Conservation (phyloP, 2,888 invertebrate genomes). For the Drosophila fulvimacula region DNA sequence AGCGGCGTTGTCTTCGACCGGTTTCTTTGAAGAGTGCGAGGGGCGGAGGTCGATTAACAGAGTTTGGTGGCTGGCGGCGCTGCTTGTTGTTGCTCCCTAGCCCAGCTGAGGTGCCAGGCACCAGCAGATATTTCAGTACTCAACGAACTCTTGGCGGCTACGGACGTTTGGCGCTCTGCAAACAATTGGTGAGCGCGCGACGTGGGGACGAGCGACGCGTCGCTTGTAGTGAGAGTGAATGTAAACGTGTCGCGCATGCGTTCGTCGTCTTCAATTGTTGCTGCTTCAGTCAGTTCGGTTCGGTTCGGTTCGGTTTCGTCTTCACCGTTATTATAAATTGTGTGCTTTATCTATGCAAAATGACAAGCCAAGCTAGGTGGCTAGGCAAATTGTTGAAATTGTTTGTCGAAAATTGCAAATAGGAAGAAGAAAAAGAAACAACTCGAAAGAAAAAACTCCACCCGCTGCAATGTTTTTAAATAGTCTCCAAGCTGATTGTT, state of each 20-base stretch:
- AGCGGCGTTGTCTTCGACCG: conserved; percentile 53
- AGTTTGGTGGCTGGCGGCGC: conserved; percentile 33
- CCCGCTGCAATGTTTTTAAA: conserved; percentile 60
- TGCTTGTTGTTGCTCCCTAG: conserved; percentile 51
- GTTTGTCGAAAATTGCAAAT: conserved; percentile 56
- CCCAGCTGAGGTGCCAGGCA: conserved; percentile 55
- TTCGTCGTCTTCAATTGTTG: conserved; percentile 35
- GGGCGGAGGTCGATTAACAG: conserved; percentile 12
- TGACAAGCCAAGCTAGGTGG: conserved; percentile 60
- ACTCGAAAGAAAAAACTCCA: conserved; percentile 36
- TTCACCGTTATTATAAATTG: conserved; percentile 72
- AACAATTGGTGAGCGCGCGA: conserved; percentile 39
- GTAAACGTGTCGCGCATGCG: conserved; percentile 81
- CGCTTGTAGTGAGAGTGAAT: conserved; percentile 70
- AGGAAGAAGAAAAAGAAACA: conserved; percentile 31
- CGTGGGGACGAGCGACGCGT: conserved; percentile 14
- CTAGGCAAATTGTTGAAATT: conserved; percentile 56
- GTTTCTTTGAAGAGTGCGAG: conserved; percentile 42
- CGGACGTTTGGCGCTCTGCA: conserved; percentile 63
- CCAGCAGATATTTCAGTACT: conserved; percentile 76
- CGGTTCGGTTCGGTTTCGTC: conserved; percentile 54
- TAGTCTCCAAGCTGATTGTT: conserved; percentile 35
- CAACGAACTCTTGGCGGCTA: conserved; percentile 79
- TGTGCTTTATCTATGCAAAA: conserved; percentile 64
- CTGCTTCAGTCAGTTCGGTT: too few species aligned